Conservation (phyloP, 2,797 vertebrate genomes). For the Oceanodroma leucorhoa region DNA sequence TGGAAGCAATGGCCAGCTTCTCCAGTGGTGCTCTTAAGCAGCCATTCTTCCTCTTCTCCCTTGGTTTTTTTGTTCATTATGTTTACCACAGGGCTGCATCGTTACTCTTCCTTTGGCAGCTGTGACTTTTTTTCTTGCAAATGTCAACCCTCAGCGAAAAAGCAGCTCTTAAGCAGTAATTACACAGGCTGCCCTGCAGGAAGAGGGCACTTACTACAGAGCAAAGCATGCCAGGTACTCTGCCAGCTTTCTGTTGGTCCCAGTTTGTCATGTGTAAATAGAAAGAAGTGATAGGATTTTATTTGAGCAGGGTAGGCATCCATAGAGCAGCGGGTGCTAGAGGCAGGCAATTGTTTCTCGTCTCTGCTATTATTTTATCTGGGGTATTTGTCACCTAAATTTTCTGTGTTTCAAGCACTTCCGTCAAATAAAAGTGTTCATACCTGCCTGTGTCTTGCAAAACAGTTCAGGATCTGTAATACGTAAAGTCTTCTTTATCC, state of each 20-base stretch:
- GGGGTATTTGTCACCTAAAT: neutral
- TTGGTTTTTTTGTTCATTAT: neutral
- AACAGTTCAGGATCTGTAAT: neutral
- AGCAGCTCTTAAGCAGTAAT: neutral
- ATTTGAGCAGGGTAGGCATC: neutral
- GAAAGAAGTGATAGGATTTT: neutral
- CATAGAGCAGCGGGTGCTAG: neutral
- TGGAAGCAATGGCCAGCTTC: neutral
- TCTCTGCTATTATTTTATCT: neutral
- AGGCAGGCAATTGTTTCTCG: neutral
- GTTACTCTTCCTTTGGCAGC: neutral
- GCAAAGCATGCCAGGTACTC: neutral
- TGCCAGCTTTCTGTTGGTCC: neutral
- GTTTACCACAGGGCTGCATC: neutral
- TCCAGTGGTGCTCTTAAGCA: neutral
- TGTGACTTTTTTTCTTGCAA: neutral
- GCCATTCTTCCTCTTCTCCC: neutral
- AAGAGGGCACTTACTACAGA: neutral
- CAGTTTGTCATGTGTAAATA: neutral
- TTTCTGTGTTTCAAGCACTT: neutral
- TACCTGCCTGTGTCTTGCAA: neutral
- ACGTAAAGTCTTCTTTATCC: accelerated
- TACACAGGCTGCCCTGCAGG: neutral
- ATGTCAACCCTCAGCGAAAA: neutral
- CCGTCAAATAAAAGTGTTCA: neutral